A percentile compares a stretch with the other conserved stretches of the same genome.
Evolutionary conservation across 2,797 vertebrate species (phyloP).

Genomic region (Coregonus sp.): DNA sequence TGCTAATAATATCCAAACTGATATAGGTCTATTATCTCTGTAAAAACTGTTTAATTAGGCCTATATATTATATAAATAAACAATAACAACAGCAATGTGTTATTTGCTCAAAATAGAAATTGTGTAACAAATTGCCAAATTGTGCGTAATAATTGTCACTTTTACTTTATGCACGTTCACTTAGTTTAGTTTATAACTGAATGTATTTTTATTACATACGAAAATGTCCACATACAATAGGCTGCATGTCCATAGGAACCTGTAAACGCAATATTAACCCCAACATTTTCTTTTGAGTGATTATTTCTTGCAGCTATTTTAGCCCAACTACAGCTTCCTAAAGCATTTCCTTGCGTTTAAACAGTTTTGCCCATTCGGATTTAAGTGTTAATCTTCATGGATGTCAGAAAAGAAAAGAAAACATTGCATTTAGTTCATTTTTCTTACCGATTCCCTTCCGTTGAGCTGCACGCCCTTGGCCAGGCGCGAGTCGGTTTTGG

Average conservation of each 20-base stretch:
- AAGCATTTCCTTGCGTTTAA: neutral
- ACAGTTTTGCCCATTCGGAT: neutral
- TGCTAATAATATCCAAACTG: slow-evolving; percentile 7
- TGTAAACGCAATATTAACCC: neutral
- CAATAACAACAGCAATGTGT: neutral
- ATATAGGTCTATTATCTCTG: neutral
- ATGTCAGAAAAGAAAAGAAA: neutral
- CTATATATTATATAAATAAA: neutral
- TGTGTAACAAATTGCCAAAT: neutral
- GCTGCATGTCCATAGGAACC: neutral
- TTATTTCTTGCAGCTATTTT: neutral
- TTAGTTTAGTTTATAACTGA: neutral
- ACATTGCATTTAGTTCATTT: slow-evolving; percentile 10
- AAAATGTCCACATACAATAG: neutral
- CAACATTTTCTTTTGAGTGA: neutral
- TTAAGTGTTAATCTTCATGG: neutral
- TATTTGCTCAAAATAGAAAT: neutral
- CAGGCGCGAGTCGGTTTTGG: slow-evolving; percentile 92
- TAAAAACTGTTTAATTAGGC: neutral
- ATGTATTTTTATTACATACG: neutral
- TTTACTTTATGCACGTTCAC: neutral
- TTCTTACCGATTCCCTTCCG: slow-evolving; percentile 94
- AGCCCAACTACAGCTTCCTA: neutral
- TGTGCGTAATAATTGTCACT: slow-evolving; percentile 1
- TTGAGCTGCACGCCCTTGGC: slow-evolving; percentile 94